Evolutionary conservation across 2,888 invertebrate genomes (phyloP).

Genomic region (Quadroppia sp.): DNA sequence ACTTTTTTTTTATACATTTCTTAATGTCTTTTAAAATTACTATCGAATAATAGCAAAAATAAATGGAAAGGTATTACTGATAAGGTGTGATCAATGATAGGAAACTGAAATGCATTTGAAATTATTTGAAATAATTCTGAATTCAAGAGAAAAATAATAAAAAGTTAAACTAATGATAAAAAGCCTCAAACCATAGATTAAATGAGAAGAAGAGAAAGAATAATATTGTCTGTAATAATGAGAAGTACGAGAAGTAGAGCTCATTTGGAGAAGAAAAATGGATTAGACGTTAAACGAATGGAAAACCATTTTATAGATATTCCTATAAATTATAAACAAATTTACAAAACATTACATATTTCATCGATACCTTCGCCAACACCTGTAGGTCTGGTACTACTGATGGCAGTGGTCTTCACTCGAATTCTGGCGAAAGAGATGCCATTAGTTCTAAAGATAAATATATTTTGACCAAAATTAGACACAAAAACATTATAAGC

Average conservation of each 20-base stretch:
- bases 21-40: too few species aligned
- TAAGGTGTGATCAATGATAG: too few species aligned
- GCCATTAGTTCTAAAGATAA: neutral
- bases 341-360: neutral
- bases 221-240: too few species aligned
- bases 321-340: neutral
- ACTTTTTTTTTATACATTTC: too few species aligned
- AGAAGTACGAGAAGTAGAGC: too few species aligned
- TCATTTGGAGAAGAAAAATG: neutral
- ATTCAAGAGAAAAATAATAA: neutral
- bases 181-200: slow-evolving; percentile 8
- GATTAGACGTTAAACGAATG: neutral
- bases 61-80: too few species aligned
- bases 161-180: neutral
- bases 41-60: too few species aligned
- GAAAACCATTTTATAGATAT: neutral
- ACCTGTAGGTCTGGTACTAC: neutral
- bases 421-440: neutral
- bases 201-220: slow-evolving; percentile 9
- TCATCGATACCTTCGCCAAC: neutral
- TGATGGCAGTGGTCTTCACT: neutral
- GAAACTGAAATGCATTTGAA: too few species aligned
- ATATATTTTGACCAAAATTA: slow-evolving; percentile 30
- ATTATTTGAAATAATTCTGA: too few species aligned
- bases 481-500: slow-evolving; percentile 12